These are phyloP conservation scores for Gorilla gorilla DNA, from an alignment of 2,113 vertebrate species.

Conservation along the genomic window DNA sequence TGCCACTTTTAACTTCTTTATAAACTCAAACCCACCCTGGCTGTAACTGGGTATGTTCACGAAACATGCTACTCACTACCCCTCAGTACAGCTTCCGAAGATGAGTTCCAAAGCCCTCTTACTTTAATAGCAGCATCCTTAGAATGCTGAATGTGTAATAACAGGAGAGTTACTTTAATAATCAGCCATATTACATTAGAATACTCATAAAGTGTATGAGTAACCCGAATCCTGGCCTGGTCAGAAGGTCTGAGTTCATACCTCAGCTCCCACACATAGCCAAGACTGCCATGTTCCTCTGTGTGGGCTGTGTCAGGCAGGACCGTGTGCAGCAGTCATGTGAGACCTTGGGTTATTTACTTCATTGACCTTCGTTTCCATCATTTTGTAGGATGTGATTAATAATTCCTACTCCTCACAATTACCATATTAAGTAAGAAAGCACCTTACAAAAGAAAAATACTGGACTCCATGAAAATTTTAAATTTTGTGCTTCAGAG, in stretches of 20 bases:
- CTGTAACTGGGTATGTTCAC: not conserved
- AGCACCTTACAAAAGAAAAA: not conserved
- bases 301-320: fast-evolving
- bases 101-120: not conserved
- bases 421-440: not conserved
- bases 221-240: not conserved
- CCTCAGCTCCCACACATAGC: not conserved
- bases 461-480: not conserved
- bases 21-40: not conserved
- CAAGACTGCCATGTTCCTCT: not conserved
- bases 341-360: not conserved
- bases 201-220: not conserved
- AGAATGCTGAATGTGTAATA: not conserved
- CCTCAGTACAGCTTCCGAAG: not conserved
- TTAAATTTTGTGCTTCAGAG: not conserved
- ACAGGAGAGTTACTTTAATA: not conserved
- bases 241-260: not conserved
- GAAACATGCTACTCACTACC: not conserved
- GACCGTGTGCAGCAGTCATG: too few species aligned
- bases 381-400: not conserved
- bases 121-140: not conserved
- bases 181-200: not conserved
- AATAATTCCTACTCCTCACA: not conserved
- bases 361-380: not conserved
- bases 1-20: not conserved